These are phyloP conservation scores for Mormoops blainvillei DNA, from an alignment of 2,113 vertebrate genomes.

Conservation along the genomic window DNA sequence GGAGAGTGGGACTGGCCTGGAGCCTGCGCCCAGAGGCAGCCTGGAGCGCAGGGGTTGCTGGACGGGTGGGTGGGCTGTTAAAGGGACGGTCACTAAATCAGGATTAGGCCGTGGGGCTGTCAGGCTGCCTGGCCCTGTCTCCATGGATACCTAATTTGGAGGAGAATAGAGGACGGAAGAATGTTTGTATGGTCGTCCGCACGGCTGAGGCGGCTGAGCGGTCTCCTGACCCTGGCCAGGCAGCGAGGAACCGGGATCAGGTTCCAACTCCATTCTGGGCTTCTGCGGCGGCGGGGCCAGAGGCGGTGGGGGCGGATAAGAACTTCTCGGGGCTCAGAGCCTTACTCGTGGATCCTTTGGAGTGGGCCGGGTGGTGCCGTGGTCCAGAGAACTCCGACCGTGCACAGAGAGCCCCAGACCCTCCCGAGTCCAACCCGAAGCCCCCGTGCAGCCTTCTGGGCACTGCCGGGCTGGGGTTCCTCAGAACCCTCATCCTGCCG, in stretches of 20 bases:
- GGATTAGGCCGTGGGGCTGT: conserved; percentile 74
- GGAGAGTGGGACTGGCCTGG: conserved; percentile 7
- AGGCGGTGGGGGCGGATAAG: not conserved
- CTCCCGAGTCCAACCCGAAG: not conserved
- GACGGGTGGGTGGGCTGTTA: conserved; percentile 71
- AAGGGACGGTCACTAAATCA: conserved; percentile 75
- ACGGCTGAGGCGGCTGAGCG: not conserved
- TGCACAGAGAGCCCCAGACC: not conserved
- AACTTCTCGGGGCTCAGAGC: not conserved
- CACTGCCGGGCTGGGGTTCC: not conserved
- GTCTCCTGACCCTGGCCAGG: not conserved
- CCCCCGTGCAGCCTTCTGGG: not conserved
- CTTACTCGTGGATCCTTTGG: not conserved
- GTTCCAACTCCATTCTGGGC: not conserved
- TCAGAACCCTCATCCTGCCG: not conserved
- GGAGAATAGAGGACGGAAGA: conserved; percentile 72
- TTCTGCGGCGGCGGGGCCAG: not conserved
- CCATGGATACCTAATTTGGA: conserved; percentile 74
- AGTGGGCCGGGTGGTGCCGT: not conserved
- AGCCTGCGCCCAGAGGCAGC: conserved; percentile 42
- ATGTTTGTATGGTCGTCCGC: conserved; percentile 59
- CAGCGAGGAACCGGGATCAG: not conserved
- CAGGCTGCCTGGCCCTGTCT: conserved; percentile 72
- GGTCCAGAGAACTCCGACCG: not conserved
- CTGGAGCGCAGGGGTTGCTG: conserved; percentile 54